Evolutionary conservation across 2,797 vertebrate genomes (phyloP).

Genomic region (Ambastaia sidthimunki): DNA sequence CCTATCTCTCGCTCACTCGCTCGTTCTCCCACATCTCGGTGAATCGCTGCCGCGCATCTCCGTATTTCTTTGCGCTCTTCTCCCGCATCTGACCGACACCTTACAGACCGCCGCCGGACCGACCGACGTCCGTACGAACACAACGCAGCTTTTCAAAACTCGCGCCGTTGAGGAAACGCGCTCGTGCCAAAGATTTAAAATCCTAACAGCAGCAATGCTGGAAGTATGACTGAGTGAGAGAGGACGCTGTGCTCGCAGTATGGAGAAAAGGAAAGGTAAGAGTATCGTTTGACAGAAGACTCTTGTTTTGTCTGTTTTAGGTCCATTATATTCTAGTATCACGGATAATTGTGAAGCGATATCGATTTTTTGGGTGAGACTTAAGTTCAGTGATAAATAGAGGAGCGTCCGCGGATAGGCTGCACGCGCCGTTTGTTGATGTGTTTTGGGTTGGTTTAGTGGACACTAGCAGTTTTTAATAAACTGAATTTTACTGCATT

Average conservation of each 20-base stretch:
- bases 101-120: conserved; percentile 17
- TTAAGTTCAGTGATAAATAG: conserved; percentile 38
- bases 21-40: conserved; percentile 11
- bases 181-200: background rate
- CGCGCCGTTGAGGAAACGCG: conserved; percentile 27
- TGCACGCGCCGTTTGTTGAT: background rate
- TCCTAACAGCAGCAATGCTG: background rate
- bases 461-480: background rate
- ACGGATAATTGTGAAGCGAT: background rate
- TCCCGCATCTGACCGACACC: conserved; percentile 6
- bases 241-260: conserved; percentile 50
- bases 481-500: background rate
- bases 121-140: conserved; percentile 23
- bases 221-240: conserved; percentile 44
- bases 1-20: conserved; percentile 14
- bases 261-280: conserved; percentile 69
- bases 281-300: background rate
- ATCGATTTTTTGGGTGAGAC: conserved; percentile 4
- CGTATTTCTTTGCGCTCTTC: background rate
- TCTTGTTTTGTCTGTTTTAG: background rate
- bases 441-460: background rate
- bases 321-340: background rate
- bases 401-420: background rate
- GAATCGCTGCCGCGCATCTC: conserved; percentile 17
- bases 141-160: conserved; percentile 25